Evolutionary conservation across 2,888 invertebrate genomes (phyloP).

Genomic region (Mactromeris polynyma): DNA sequence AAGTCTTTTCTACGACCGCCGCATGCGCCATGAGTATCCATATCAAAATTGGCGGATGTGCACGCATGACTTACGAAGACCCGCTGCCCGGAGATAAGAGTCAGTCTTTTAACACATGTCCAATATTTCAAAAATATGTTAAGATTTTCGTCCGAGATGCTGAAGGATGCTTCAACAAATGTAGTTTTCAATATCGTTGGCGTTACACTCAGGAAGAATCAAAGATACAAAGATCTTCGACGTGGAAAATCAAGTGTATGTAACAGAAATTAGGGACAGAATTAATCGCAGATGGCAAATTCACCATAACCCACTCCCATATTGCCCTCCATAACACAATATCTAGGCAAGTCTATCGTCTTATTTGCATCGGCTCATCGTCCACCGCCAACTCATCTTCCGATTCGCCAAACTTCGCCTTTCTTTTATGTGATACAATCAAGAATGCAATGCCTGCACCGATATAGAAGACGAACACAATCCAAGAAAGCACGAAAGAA

Average conservation of each 20-base stretch:
- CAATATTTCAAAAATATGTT: not conserved
- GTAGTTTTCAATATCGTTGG: not conserved
- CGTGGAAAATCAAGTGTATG: not conserved
- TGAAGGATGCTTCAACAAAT: not conserved
- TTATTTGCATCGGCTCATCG: constrained; percentile 94
- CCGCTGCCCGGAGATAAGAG: not conserved
- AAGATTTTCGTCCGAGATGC: not conserved
- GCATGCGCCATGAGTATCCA: too few relatives aligned
- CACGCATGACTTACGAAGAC: not conserved
- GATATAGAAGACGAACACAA: constrained; percentile 92
- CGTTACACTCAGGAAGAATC: not conserved
- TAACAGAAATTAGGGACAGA: not conserved
- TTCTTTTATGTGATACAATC: constrained; percentile 94
- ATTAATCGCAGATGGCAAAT: not conserved
- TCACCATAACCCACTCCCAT: not conserved
- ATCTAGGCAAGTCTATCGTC: constrained; percentile 81
- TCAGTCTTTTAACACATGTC: not conserved
- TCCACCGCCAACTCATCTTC: constrained; percentile 93
- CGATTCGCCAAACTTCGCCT: constrained; percentile 94
- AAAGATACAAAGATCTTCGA: not conserved
- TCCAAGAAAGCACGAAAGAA: constrained; percentile 90
- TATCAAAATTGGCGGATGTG: not conserved
- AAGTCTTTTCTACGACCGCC: not conserved
- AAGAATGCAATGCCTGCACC: constrained; percentile 92
- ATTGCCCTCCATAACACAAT: not conserved